phyloP scores from a whole-genome alignment of 92 coral and sea anemone genomes.

The Porites cylindrica region DNA sequence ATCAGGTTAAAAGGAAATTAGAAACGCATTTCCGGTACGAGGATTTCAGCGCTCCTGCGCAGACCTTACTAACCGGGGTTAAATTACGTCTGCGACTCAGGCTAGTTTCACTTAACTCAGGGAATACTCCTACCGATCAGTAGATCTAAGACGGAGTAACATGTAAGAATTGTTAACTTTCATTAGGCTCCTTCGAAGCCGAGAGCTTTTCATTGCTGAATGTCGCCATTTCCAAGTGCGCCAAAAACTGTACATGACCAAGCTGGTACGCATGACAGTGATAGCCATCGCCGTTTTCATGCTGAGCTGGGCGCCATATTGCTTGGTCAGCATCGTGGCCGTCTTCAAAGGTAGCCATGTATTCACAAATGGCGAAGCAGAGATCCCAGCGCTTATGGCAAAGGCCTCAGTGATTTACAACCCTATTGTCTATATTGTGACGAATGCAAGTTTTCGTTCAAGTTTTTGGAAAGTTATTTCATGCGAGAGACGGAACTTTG shows the following conservation, averaged over 20 bases:
- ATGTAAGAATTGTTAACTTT: background rate
- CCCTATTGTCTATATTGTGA: constrained; percentile 66
- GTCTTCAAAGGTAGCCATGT: constrained; percentile 55
- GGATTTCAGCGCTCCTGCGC: too few species aligned
- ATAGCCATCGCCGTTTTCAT: constrained; percentile 64
- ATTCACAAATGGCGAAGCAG: constrained; percentile 54
- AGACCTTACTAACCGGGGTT: too few species aligned
- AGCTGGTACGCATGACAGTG: constrained; percentile 63
- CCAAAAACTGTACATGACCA: constrained; percentile 44
- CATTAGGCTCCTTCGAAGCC: constrained; percentile 37
- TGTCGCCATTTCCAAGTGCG: constrained; percentile 20
- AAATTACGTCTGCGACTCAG: too few species aligned
- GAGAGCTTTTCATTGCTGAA: constrained; percentile 8
- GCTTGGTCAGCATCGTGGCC: constrained; percentile 65
- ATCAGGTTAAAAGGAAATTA: too few species aligned
- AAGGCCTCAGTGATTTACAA: constrained; percentile 80
- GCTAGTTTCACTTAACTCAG: too few species aligned
- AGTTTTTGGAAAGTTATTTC: constrained; percentile 24
- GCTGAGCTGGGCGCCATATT: constrained; percentile 83
- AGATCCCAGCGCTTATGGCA: constrained; percentile 77
- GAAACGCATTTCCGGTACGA: too few species aligned
- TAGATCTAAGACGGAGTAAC: too few species aligned
- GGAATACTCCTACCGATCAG: too few species aligned
- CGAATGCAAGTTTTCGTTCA: constrained; percentile 56
- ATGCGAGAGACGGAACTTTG: background rate